Base-by-base conservation (phyloP, 2,113 vertebrate species). In the Oreocharis arfaki region DNA sequence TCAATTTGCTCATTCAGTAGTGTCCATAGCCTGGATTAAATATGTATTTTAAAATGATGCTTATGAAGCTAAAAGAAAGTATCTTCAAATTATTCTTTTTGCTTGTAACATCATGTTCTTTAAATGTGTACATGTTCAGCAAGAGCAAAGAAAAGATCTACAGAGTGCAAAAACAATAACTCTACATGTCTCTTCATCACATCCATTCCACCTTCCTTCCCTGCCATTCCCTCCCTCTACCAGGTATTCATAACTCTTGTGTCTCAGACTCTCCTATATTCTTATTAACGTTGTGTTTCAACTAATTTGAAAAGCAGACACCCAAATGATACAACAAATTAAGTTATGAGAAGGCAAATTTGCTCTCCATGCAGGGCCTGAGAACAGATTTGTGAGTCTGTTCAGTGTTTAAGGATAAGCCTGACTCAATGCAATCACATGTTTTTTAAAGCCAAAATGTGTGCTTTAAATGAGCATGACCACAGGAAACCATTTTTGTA, bases 251-350 rank as follows among this genome's bases (percentile, higher is more conserved):
- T 39, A 82, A 79, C 7, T 76, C 57, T 77, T 84, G 73, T 60
- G n/a, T 46, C 71, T 73, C 80, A 52, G 63, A 70, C 69, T 35
- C 35, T 17, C 35, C 37, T 52, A 26, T 80, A 33, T 77, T 82
- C 32, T 95, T 63, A 87, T 42, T 93, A 73, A 85, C 6, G 3
- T 30, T 63, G 21, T 77, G 28, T 80, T 85, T 80, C 75, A 56
- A 65, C 59, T 73, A 65, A 96, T 95, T 59, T 44, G 46, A 84
- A 82, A 94, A 84, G 84, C 93, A 94, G 90, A 95, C 10, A 6
- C 53, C 57, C 70, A 84, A 85, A 93, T 83, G 59, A 84, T 74
- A 46, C n/a, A 83, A 75, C 42, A 96, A 91, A 95, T 93, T 73
- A 85, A 85, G 52, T 91, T 94, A 91, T 2, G 55, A 77, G 76